phyloP scores from a whole-genome alignment of 2,113 vertebrate species.

The Pollachius pollachius region DNA sequence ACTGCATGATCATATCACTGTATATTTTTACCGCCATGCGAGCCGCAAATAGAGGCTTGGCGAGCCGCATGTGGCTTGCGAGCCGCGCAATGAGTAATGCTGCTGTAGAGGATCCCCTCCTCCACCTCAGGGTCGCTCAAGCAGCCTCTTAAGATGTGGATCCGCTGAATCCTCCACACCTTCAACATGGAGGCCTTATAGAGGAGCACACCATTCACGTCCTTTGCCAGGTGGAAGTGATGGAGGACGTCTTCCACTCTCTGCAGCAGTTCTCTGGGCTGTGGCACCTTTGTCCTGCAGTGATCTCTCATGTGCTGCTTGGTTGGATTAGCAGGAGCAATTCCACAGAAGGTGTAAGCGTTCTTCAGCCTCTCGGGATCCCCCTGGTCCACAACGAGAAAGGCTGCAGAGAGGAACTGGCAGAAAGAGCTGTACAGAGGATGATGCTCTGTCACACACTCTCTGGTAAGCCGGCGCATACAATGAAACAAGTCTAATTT shows the following conservation, averaged over 20 bases:
- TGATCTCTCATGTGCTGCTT: slow-evolving; percentile 30
- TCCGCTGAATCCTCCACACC: slow-evolving; percentile 26
- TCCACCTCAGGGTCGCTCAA: slow-evolving; percentile 28
- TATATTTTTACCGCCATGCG: too few relatives aligned
- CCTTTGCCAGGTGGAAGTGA: slow-evolving; percentile 18
- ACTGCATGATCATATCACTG: too few relatives aligned
- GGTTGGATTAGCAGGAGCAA: slow-evolving; percentile 25
- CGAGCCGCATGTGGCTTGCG: too few relatives aligned
- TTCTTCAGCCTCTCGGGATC: slow-evolving; percentile 24
- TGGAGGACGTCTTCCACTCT: slow-evolving; percentile 22
- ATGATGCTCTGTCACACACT: slow-evolving; percentile 34
- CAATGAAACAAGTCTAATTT: slow-evolving; percentile 33
- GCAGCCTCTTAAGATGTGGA: slow-evolving; percentile 20
- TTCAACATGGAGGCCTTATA: slow-evolving; percentile 30
- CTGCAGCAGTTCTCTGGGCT: slow-evolving; percentile 16
- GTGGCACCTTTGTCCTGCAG: slow-evolving; percentile 34
- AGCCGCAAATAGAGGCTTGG: too few relatives aligned
- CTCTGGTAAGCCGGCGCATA: slow-evolving; percentile 15
- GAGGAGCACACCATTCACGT: slow-evolving; percentile 8
- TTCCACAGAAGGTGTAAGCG: slow-evolving; percentile 32
- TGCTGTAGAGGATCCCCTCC: slow-evolving; percentile 22
- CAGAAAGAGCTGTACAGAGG: slow-evolving; percentile 23
- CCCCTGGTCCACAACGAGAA: slow-evolving; percentile 21
- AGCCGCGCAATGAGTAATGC: too few relatives aligned
- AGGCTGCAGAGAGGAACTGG: too few relatives aligned